Percentiles rank a stretch among this genome's conserved stretches.
Conservation (phyloP, 2,888 invertebrate genomes). For the Andrena trimmerana region DNA sequence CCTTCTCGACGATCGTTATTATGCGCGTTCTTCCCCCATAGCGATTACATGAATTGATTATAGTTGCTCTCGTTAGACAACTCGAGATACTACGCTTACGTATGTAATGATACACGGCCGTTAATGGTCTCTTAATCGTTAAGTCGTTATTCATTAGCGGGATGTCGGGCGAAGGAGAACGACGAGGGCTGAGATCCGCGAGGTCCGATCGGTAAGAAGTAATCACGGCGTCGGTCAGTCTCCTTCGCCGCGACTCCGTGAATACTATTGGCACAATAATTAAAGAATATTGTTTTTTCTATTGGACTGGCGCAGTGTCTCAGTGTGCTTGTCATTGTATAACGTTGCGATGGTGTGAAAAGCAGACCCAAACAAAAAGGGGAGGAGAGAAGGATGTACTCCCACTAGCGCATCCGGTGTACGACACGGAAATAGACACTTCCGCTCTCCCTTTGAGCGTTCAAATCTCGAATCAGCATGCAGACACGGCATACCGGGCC, state of each 20-base stretch:
- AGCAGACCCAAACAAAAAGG: constrained; percentile 35
- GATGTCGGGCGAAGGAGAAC: constrained; percentile 25
- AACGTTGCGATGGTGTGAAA: constrained; percentile 54
- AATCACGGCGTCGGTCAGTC: constrained; percentile 17
- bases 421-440: not conserved
- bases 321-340: constrained; percentile 78
- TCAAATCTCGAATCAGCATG: constrained; percentile 10
- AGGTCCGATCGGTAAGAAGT: not conserved
- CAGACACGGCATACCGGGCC: constrained; percentile 20
- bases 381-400: constrained; percentile 5
- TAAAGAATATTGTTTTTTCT: constrained; percentile 68
- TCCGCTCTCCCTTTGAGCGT: constrained; percentile 18
- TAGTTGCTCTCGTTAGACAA: constrained; percentile 72
- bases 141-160: constrained; percentile 65
- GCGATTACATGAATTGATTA: constrained; percentile 62
- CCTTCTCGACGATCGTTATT: constrained; percentile 32
- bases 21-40: constrained; percentile 52
- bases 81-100: constrained; percentile 81
- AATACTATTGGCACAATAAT: constrained; percentile 71
- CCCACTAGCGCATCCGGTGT: constrained; percentile 1
- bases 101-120: constrained; percentile 59
- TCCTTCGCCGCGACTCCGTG: constrained; percentile 53
- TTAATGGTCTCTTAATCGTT: constrained; percentile 65
- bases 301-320: constrained; percentile 79
- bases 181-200: not conserved